Base-by-base conservation (phyloP, 2,113 vertebrate species). In the Poeciliopsis prolifica region DNA sequence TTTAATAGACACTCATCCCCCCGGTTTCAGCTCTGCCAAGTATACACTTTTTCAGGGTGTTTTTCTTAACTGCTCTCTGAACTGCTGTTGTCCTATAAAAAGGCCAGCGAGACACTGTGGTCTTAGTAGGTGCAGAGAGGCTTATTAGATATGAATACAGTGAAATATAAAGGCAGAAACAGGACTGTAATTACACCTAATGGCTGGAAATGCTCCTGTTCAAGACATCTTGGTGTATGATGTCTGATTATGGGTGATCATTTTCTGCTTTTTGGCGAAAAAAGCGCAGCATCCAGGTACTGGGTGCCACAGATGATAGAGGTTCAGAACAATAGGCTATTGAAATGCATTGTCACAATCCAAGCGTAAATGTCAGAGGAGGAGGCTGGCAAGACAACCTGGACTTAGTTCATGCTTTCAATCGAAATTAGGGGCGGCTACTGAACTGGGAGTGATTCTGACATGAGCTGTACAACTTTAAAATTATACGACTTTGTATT, bases 191-290 rank as follows among this genome's bases (percentile, higher is more conserved):
- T 95, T 93, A 87, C 87, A 80, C 74, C 65, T 94, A 94, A 94
- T 95, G 85, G 91, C 80, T 88, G 84, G 88, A 91, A 89, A 92
- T 86, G 79, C 80, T 88, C 76, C 92, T 91, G 91, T 93, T 93
- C 86, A 92, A 91, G 90, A 93, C 86, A 92, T 89, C 87, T 91
- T 89, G 79, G 83, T 10, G 69, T 87, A 81, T 88, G 81, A 82
- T 86, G 85, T 87, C 82, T 93, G 92, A 94, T 94, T 92, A 92
- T 92, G 75, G 88, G 91, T 90, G 92, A 92, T 92, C 92, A 90
- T 94, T 89, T 91, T 91, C 78, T 86, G 88, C 82, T 90, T 85
- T 86, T 82, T 91, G 83, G 86, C 82, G 75, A 68, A 68, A 92
- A 91, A 92, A 77, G 74, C 83, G 77, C 73, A 75, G 80, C 89